Evolutionary conservation across 2,113 vertebrate genomes (phyloP), one percentile per base, ranked within the genome.

Genomic region (Prionailurus viverrinus): DNA sequence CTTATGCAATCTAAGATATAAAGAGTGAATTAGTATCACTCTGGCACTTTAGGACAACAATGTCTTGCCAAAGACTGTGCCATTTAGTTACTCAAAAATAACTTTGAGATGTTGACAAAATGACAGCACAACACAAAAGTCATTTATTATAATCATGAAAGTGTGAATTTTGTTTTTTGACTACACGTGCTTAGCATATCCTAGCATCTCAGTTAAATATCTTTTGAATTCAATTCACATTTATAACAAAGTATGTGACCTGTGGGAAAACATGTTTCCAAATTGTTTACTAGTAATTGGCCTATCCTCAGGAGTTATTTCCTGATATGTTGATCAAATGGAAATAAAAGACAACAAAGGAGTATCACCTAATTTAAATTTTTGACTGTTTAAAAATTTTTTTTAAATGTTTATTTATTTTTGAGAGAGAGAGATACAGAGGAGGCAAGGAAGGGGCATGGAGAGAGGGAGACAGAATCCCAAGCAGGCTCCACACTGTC

Each of bases 281-380:
- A 95, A 63, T 33, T 39, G 29, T 95, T 91, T 88, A 66, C 48
- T 74, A 82, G 53, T 58, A n/a, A 27, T 61, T 74, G 23, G 29
- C 19, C 25, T 88, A 9, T 61, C 51, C 25, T 79, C 89, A 69
- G 61, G 36, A 53, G 4, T 63, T 94, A 51, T 87, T 94, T 89
- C 12, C 58, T 89, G 68, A 87, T 66, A 21, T 33, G 14, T 48
- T 69, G 31, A 45, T 88, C 53, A 89, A 79, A 45, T 88, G 31
- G 14, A 69, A 83, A 79, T 61, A 87, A 86, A 95, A 71, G 31
- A 55, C 21, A 80, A 68, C 39, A 96, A 89, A 86, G 63, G 27
- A 68, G 63, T 71, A 74, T 3, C 51, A 89, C 55, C n/a, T 73
- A 83, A 58, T 91, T 85, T 94, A 88, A 93, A n/a, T 68, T 94